Evolutionary conservation across 2,113 vertebrate species (phyloP).

Genomic region (Chinchilla lanigera): DNA sequence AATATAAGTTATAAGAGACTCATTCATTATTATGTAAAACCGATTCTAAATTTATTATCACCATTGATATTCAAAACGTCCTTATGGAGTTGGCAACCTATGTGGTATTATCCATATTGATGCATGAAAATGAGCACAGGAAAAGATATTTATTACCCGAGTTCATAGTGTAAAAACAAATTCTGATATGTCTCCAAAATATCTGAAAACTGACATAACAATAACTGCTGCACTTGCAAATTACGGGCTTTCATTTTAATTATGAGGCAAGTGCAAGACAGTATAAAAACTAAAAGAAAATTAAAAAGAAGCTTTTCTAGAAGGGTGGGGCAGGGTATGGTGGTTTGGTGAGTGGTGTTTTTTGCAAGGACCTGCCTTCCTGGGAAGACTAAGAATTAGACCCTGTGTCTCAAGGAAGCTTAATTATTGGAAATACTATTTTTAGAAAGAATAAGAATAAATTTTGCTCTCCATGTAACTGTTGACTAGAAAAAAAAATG

Average conservation of each 20-base stretch:
- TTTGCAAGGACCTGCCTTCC: not conserved
- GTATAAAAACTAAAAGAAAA: not conserved
- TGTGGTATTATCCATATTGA: not conserved
- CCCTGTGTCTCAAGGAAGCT: not conserved
- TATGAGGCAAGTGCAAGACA: not conserved
- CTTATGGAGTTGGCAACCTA: not conserved
- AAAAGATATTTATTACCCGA: not conserved
- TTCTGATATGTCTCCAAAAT: not conserved
- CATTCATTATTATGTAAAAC: not conserved
- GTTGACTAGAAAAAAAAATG: not conserved
- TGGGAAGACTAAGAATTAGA: not conserved
- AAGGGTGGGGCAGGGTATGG: rapidly evolving
- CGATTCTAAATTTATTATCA: not conserved
- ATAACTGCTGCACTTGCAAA: not conserved
- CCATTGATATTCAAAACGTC: not conserved
- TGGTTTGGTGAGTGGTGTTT: not conserved
- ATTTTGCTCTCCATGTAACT: not conserved
- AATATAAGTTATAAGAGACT: not conserved
- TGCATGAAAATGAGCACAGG: not conserved
- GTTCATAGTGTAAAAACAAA: not conserved
- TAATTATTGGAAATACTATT: not conserved
- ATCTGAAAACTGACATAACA: not conserved
- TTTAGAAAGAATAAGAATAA: not conserved
- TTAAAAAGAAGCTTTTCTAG: not conserved
- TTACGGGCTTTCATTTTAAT: not conserved